Evolutionary conservation across 2,797 vertebrate genomes (phyloP).

Genomic region (Amazonetta brasiliensis): DNA sequence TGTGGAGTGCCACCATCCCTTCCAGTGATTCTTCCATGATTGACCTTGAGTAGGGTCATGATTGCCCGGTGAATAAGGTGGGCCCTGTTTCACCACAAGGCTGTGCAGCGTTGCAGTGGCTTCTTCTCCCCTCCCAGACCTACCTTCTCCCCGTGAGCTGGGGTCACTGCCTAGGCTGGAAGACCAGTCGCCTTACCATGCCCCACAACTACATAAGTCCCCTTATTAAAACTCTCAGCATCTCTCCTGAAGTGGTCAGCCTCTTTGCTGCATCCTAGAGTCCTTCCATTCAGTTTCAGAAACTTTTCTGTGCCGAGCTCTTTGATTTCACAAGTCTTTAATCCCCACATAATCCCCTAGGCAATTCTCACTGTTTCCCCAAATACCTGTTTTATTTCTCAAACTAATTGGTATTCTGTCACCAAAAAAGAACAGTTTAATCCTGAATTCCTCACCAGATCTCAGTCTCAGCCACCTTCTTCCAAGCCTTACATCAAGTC

Average conservation of each 20-base stretch:
- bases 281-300: neutral
- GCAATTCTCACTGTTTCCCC: neutral
- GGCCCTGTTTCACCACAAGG: slow-evolving; percentile 20
- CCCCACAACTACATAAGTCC: neutral
- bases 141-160: neutral
- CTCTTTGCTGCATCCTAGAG: neutral
- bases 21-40: slow-evolving; percentile 28
- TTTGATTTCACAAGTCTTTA: slow-evolving; percentile 40
- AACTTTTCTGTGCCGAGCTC: neutral
- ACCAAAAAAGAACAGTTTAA: neutral
- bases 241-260: neutral
- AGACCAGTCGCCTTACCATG: slow-evolving; percentile 42
- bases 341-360: slow-evolving; percentile 13
- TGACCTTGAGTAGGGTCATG: slow-evolving; percentile 29
- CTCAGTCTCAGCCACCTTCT: neutral
- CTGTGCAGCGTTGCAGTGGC: slow-evolving; percentile 30
- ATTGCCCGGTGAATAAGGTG: slow-evolving; percentile 23
- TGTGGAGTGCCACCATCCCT: slow-evolving; percentile 28
- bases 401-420: neutral
- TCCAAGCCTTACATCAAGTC: neutral
- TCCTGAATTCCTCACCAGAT: neutral
- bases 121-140: neutral
- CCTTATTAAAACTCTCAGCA: neutral
- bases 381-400: slow-evolving; percentile 10
- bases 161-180: slow-evolving; percentile 42